Conservation (phyloP, 2,113 vertebrate species). For the Sakesphorus luctuosus region DNA sequence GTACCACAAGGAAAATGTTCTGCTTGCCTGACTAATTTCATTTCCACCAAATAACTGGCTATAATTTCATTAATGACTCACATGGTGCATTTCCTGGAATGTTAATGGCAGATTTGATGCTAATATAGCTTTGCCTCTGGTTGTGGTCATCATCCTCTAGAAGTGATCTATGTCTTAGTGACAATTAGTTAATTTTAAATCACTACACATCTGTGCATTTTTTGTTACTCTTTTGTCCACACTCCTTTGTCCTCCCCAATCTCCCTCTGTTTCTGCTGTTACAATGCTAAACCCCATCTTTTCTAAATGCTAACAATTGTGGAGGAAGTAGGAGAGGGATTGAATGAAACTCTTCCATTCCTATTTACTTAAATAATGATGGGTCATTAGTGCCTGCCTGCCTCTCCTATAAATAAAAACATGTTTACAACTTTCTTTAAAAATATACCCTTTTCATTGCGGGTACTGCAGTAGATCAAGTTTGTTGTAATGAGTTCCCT, state of each 20-base stretch:
- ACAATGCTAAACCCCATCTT: not conserved
- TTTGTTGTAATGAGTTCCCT: not conserved
- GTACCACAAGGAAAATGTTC: not conserved
- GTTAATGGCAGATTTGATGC: not conserved
- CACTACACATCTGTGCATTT: not conserved
- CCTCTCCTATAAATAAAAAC: not conserved
- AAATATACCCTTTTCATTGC: not conserved
- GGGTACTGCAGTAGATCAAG: not conserved
- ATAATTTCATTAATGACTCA: not conserved
- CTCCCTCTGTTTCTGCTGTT: not conserved
- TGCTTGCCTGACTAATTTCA: not conserved
- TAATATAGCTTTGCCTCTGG: not conserved
- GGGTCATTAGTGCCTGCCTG: not conserved
- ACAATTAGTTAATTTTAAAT: slow-evolving; percentile 8
- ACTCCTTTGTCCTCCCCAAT: not conserved
- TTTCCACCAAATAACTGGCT: not conserved
- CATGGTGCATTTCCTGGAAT: not conserved
- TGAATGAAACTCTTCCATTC: not conserved
- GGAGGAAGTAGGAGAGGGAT: not conserved
- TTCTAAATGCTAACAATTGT: not conserved
- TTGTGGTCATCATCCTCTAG: not conserved
- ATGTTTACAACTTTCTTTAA: not conserved
- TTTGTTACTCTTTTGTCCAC: not conserved
- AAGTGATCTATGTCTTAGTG: not conserved
- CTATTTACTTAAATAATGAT: not conserved